A percentile compares a stretch with the other conserved stretches of the same genome.
These are phyloP conservation scores for Oceanites oceanicus DNA, from an alignment of 2,113 vertebrate genomes.

Conservation along the genomic window DNA sequence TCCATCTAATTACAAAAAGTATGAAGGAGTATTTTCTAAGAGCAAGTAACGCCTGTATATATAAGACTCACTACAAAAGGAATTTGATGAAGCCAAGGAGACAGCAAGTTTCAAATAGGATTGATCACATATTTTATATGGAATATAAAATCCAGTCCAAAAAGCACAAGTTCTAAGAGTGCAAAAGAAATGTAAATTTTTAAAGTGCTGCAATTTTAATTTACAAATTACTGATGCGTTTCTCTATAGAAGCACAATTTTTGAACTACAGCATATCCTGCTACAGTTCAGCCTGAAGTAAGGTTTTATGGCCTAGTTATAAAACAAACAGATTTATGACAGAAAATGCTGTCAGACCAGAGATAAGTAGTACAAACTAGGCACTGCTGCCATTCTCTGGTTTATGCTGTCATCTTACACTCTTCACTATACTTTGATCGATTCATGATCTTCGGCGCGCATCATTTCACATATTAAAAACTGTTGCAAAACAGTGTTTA, in stretches of 20 bases:
- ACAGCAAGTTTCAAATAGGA: background rate
- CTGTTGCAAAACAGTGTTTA: conserved; percentile 26
- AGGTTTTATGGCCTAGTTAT: conserved; percentile 1
- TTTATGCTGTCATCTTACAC: conserved; percentile 10
- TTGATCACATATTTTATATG: background rate
- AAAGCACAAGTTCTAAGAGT: background rate
- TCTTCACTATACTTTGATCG: background rate
- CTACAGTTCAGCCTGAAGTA: background rate
- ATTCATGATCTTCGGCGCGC: background rate
- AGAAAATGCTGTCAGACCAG: background rate
- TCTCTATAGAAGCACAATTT: background rate
- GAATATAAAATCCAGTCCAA: background rate
- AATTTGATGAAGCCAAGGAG: background rate
- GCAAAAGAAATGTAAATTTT: background rate
- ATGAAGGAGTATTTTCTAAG: background rate
- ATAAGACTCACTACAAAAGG: background rate
- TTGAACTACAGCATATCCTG: background rate
- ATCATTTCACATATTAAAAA: conserved; percentile 45
- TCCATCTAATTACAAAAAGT: background rate
- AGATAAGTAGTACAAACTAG: background rate
- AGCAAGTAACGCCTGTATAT: background rate
- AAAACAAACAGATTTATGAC: conserved; percentile 22
- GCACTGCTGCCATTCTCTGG: background rate
- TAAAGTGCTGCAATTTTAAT: background rate
- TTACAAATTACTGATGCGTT: background rate